Percentiles rank a stretch among this genome's conserved stretches.
phyloP scores from a whole-genome alignment of 1,140 invertebrate genomes.

The Drosophila saltans region DNA sequence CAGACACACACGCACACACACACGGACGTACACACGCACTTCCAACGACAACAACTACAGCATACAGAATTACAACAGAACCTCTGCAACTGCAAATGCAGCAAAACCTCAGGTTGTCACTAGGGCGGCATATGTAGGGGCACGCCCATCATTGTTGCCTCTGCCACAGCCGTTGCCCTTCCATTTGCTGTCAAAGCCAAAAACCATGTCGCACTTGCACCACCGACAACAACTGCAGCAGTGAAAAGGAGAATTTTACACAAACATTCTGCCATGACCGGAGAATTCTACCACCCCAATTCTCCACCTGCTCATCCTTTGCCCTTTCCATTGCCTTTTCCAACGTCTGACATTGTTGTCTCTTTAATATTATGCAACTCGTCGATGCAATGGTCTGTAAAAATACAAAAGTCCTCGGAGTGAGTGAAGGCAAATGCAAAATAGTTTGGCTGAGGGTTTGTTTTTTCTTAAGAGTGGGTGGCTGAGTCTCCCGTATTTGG shows the following conservation, averaged over 20 bases:
- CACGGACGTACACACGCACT: neutral
- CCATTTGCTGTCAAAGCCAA: constrained; percentile 21
- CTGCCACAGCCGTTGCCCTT: constrained; percentile 9
- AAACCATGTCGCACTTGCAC: constrained; percentile 17
- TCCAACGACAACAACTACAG: neutral
- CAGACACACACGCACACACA: neutral
- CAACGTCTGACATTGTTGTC: constrained; percentile 32
- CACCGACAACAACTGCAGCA: constrained; percentile 25
- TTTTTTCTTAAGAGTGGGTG: neutral
- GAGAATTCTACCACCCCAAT: neutral
- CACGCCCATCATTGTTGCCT: constrained; percentile 28
- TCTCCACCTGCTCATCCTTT: neutral
- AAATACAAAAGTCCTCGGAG: constrained; percentile 36
- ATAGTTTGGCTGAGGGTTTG: neutral
- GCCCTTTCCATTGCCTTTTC: neutral
- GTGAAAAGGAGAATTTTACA: neutral
- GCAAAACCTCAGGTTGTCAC: constrained; percentile 57
- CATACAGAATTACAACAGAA: neutral
- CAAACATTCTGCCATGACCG: constrained; percentile 26
- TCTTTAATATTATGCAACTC: constrained; percentile 38
- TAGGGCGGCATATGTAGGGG: constrained; percentile 29
- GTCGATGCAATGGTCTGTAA: constrained; percentile 24
- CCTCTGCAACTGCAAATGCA: neutral
- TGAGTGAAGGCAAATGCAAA: constrained; percentile 28
- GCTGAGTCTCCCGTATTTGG: neutral